Conservation (phyloP, 37 sponge, comb jelly and placozoan species). For the Beroe forskalii region DNA sequence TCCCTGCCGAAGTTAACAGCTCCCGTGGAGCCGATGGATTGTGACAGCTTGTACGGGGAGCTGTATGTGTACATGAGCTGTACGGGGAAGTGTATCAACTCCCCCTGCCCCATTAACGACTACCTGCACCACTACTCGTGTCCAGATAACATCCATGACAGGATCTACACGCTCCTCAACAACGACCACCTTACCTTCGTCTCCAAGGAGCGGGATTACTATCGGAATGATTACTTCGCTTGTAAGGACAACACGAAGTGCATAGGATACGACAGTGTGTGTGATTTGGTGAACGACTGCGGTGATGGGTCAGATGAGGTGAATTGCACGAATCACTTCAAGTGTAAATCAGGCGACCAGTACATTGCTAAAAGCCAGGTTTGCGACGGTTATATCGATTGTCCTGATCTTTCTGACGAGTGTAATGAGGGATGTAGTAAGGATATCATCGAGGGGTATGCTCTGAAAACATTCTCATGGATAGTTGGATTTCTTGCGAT, state of each 20-base stretch:
- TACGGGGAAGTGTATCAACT: not conserved
- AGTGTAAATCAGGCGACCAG: not conserved
- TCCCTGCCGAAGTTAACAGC: not conserved
- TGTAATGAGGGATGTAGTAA: not conserved
- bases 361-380: not conserved
- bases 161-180: not conserved
- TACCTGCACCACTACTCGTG: not conserved
- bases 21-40: not conserved
- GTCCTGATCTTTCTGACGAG: conserved; percentile 41
- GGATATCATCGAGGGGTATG: not conserved
- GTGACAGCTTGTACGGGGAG: not conserved
- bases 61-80: not conserved
- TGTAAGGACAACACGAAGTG: not conserved
- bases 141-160: not conserved
- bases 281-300: conserved; percentile 41
- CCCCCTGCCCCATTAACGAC: not conserved
- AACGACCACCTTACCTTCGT: not conserved
- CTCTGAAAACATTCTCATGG: not conserved
- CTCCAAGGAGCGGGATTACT: not conserved
- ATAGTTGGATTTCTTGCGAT: not conserved
- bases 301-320: conserved; percentile 44
- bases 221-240: not conserved
- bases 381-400: conserved; percentile 27
- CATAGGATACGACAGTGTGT: not conserved
- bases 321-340: conserved; percentile 13